phyloP scores from a whole-genome alignment of 2,797 vertebrate genomes.

The Rhinogobio ventralis region DNA sequence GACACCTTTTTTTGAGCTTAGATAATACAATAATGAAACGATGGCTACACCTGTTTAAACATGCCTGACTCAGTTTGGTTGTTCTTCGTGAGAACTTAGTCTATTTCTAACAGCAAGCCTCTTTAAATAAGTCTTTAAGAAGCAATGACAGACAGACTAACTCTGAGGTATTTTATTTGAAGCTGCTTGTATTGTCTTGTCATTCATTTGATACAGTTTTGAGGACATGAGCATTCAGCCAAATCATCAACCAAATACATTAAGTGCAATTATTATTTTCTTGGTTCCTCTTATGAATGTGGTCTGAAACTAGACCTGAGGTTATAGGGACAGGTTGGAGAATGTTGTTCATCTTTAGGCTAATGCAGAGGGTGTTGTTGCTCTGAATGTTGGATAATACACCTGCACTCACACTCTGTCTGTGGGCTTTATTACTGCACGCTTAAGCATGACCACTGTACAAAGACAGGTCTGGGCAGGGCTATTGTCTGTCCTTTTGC shows the following conservation, averaged over 20 bases:
- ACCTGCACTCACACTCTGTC: conserved; percentile 48
- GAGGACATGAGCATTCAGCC: neutral
- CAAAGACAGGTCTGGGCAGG: conserved; percentile 56
- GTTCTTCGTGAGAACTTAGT: conserved; percentile 13
- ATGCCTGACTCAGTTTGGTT: conserved; percentile 47
- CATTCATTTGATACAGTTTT: conserved; percentile 3
- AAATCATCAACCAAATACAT: conserved; percentile 3
- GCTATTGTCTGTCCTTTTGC: conserved; percentile 45
- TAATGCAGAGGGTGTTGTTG: conserved; percentile 27
- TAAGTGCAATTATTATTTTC: conserved; percentile 10
- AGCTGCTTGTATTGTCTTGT: neutral
- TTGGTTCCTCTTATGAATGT: neutral
- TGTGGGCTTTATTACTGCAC: conserved; percentile 39
- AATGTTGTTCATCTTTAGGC: conserved; percentile 14
- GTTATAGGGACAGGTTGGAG: conserved; percentile 45
- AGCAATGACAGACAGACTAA: conserved; percentile 16
- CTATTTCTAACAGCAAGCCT: neutral
- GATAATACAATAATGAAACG: conserved; percentile 48
- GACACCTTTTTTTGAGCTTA: conserved; percentile 43
- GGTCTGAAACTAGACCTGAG: neutral
- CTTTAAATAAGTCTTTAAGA: conserved; percentile 17
- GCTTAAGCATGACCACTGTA: conserved; percentile 39
- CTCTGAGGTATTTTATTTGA: conserved; percentile 16
- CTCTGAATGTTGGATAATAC: conserved; percentile 17
- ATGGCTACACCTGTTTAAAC: conserved; percentile 61